A percentile compares a stretch with the other conserved stretches of the same genome.
These are phyloP conservation scores for Cynoglossus semilaevis DNA, from an alignment of 2,113 vertebrate species.

Conservation along the genomic window DNA sequence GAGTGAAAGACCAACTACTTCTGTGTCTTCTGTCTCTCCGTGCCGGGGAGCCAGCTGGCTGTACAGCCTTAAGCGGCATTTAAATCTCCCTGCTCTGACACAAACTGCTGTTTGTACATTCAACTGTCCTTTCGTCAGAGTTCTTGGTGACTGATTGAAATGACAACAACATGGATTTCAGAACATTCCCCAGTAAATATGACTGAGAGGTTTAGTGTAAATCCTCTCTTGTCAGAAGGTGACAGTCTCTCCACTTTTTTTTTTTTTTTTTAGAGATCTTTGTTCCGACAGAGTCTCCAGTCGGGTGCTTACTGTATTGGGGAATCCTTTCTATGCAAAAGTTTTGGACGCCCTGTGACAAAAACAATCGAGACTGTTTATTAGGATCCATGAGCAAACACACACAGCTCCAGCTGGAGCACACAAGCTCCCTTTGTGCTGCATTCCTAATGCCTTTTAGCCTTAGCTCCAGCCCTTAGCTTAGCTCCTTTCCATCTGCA, in stretches of 20 bases:
- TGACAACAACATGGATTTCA: not conserved
- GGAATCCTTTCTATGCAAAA: slow-evolving; percentile 56
- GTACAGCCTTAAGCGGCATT: slow-evolving; percentile 32
- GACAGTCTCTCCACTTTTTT: not conserved
- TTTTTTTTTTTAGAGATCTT: slow-evolving; percentile 8
- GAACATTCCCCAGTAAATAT: slow-evolving; percentile 1
- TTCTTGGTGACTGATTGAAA: slow-evolving; percentile 3
- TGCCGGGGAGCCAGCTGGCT: slow-evolving; percentile 37
- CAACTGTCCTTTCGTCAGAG: not conserved
- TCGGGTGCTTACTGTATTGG: slow-evolving; percentile 31
- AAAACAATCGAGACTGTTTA: slow-evolving; percentile 54
- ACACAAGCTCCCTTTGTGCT: slow-evolving; percentile 77
- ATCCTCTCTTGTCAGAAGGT: slow-evolving; percentile 1
- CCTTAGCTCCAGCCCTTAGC: slow-evolving; percentile 66
- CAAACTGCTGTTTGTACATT: slow-evolving; percentile 26
- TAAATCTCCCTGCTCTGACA: slow-evolving; percentile 41
- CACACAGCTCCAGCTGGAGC: slow-evolving; percentile 67
- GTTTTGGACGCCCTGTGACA: slow-evolving; percentile 58
- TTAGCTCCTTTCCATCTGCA: slow-evolving; percentile 61
- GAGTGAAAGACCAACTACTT: slow-evolving; percentile 22
- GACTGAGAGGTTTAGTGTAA: not conserved
- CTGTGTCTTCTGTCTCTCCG: slow-evolving; percentile 25
- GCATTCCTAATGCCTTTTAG: slow-evolving; percentile 68
- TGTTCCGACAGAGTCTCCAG: slow-evolving; percentile 16
- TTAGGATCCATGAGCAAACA: slow-evolving; percentile 43